A percentile compares a stretch with the other conserved stretches of the same genome.
Evolutionary conservation across 1,140 invertebrate genomes (phyloP).

Genomic region (Notospermus geniculatus): DNA sequence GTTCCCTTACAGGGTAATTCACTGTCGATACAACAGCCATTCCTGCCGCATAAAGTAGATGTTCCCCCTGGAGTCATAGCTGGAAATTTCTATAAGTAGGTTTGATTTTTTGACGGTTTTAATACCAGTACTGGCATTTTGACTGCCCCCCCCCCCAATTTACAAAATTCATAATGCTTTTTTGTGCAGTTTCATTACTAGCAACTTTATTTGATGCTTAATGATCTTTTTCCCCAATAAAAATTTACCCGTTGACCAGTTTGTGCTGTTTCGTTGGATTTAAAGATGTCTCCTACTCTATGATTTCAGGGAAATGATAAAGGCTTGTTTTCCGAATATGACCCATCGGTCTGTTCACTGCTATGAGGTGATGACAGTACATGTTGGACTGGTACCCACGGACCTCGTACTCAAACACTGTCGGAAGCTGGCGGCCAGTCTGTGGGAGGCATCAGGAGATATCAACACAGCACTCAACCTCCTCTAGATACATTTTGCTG

Average conservation of each 20-base stretch:
- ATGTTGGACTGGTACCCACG: constrained; percentile 74
- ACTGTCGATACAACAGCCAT: constrained; percentile 66
- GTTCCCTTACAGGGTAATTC: constrained; percentile 62
- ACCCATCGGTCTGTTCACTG: constrained; percentile 67
- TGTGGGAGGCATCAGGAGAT: constrained; percentile 73
- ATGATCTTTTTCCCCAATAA: too few species aligned
- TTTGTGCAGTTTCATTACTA: too few species aligned
- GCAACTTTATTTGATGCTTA: too few species aligned
- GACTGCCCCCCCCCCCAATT: too few species aligned
- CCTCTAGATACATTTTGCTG: too few species aligned
- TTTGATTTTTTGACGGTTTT: constrained; percentile 19
- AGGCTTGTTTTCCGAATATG: constrained; percentile 72
- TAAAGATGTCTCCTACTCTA: too few species aligned
- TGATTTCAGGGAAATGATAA: constrained; percentile 66
- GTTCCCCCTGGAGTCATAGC: constrained; percentile 71
- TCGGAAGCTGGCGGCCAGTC: constrained; percentile 71
- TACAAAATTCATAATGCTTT: too few species aligned
- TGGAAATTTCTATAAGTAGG: constrained; percentile 73
- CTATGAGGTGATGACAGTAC: constrained; percentile 77
- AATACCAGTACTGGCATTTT: too few species aligned
- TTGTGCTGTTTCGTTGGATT: too few species aligned
- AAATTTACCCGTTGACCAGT: too few species aligned
- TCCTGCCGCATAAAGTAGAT: constrained; percentile 62
- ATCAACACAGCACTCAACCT: too few species aligned
- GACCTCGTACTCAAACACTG: constrained; percentile 77